Evolutionary conservation across 2,113 vertebrate species (phyloP).

Genomic region (Myocastor coypus): DNA sequence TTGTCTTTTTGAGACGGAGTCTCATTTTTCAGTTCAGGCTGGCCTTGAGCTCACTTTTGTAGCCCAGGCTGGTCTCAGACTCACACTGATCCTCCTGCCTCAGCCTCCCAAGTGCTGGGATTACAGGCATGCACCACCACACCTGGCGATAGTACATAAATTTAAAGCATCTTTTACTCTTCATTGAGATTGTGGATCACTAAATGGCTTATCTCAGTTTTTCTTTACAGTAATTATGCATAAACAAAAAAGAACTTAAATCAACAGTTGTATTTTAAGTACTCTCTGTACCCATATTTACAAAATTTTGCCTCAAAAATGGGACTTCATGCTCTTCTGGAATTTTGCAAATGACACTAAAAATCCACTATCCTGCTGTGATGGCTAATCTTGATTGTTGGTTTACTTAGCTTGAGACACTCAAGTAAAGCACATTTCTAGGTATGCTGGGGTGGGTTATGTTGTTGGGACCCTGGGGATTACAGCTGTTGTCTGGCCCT

Average conservation of each 20-base stretch:
- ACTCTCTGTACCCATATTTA: neutral
- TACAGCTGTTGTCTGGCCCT: neutral
- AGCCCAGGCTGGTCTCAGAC: too few relatives aligned
- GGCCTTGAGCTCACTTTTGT: too few relatives aligned
- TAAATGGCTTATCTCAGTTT: neutral
- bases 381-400: neutral
- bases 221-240: neutral
- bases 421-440: neutral
- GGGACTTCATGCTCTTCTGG: neutral
- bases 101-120: too few relatives aligned
- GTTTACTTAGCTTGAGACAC: neutral
- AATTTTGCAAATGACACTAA: neutral
- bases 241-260: neutral
- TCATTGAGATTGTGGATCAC: neutral
- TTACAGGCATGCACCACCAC: too few relatives aligned
- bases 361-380: neutral
- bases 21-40: too few relatives aligned
- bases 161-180: neutral
- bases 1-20: too few relatives aligned
- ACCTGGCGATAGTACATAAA: neutral
- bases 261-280: neutral
- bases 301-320: neutral
- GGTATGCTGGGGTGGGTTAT: neutral
- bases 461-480: neutral
- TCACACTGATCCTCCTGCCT: too few relatives aligned